Percentiles rank a stretch among this genome's conserved stretches.
Conservation (phyloP, 2,113 vertebrate genomes). For the Nycticryphes semicollaris region DNA sequence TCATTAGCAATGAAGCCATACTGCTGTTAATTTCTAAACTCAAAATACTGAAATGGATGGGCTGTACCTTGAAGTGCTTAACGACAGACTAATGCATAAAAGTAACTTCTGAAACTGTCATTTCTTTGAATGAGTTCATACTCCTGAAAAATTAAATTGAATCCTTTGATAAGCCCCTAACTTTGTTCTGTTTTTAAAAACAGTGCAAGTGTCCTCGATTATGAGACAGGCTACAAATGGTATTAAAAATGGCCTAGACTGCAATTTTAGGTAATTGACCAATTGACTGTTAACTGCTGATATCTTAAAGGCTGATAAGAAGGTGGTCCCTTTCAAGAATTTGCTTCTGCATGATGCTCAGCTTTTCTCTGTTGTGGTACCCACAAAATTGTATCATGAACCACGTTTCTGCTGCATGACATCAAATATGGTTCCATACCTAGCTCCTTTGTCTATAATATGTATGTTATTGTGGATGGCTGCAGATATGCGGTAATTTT, state of each 20-base stretch:
- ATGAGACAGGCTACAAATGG: background rate
- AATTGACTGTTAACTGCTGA: background rate
- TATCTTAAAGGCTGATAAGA: background rate
- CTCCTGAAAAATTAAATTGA: background rate
- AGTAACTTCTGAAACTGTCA: constrained; percentile 1
- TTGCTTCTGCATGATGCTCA: background rate
- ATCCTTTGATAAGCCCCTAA: background rate
- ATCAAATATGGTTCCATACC: background rate
- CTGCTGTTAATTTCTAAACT: background rate
- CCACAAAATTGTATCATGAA: background rate
- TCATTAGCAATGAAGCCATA: constrained; percentile 14
- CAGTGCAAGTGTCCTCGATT: background rate
- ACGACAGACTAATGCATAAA: background rate
- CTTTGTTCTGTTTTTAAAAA: background rate
- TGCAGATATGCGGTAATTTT: background rate
- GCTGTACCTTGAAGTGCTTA: background rate
- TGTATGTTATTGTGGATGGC: background rate
- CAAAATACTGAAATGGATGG: constrained; percentile 34
- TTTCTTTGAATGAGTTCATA: background rate
- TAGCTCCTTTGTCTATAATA: background rate
- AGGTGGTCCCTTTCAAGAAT: background rate
- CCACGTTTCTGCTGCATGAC: background rate
- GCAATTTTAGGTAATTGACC: background rate
- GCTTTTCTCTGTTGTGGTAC: background rate
- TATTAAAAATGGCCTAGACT: background rate